phyloP scores from a whole-genome alignment of 1,140 invertebrate species.

The Drosophila nasuta region DNA sequence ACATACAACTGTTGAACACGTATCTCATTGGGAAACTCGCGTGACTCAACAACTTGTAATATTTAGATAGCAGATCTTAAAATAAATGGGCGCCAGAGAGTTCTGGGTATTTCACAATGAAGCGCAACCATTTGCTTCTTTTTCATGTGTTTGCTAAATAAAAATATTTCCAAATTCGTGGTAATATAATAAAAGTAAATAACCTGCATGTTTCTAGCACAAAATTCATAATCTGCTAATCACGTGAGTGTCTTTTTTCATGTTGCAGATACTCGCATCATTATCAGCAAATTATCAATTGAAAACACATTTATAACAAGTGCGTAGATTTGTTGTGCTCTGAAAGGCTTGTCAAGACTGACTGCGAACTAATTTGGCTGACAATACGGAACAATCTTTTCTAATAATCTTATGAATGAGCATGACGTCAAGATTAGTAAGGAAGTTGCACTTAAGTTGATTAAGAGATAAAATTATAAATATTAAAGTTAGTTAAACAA shows the following conservation, averaged over 20 bases:
- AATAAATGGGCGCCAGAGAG: conserved; percentile 49
- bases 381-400: not conserved
- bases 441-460: too few relatives aligned
- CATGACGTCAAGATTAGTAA: not conserved
- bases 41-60: conserved; percentile 48
- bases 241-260: conserved; percentile 2
- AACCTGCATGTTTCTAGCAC: not conserved
- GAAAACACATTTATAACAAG: not conserved
- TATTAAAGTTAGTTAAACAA: too few relatives aligned
- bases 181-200: conserved; percentile 4
- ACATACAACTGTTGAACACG: not conserved
- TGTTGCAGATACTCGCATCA: not conserved
- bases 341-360: not conserved
- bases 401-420: not conserved
- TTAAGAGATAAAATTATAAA: too few relatives aligned
- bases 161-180: not conserved
- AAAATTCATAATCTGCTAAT: conserved; percentile 13
- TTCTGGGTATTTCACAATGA: conserved; percentile 67
- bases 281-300: not conserved
- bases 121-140: conserved; percentile 50
- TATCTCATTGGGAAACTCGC: conserved; percentile 13
- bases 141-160: conserved; percentile 12
- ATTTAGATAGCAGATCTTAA: conserved; percentile 71
- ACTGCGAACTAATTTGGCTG: too few relatives aligned
- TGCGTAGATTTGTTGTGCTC: not conserved